Conservation (phyloP, 2,888 invertebrate species). For the Nebria salina region DNA sequence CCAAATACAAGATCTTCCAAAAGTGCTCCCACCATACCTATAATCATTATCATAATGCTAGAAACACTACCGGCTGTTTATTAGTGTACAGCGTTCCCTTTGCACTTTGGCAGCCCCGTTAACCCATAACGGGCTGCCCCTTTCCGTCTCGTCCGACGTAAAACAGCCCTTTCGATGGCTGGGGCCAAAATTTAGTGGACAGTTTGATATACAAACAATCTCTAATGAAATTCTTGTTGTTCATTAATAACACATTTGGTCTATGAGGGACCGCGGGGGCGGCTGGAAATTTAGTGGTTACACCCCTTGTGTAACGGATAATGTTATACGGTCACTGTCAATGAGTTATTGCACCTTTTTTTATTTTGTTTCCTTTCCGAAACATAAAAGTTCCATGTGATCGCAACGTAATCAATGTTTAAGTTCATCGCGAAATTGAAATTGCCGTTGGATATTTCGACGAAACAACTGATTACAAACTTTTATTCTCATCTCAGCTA, state of each 20-base stretch:
- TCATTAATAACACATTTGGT: conserved; percentile 73
- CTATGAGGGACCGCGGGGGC: conserved; percentile 21
- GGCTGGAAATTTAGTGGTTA: conserved; percentile 38
- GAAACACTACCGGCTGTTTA: background rate
- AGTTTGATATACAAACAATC: conserved; percentile 71
- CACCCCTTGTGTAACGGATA: conserved; percentile 23
- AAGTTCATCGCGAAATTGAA: background rate
- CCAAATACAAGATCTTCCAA: background rate
- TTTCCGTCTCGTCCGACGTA: background rate
- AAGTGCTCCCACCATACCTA: background rate
- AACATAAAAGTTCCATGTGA: background rate
- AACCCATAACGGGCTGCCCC: conserved; percentile 15
- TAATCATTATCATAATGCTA: background rate
- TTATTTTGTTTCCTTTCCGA: background rate
- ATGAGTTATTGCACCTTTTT: background rate
- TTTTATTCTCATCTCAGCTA: background rate
- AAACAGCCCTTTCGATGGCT: conserved; percentile 28
- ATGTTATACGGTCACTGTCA: background rate
- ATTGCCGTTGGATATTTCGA: background rate
- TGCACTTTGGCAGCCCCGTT: conserved; percentile 23
- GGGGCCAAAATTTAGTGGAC: conserved; percentile 68
- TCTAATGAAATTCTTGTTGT: conserved; percentile 75
- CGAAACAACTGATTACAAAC: background rate
- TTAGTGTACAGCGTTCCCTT: background rate
- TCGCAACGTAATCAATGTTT: background rate